Conservation (phyloP, 2,797 vertebrate genomes). For the Tachyglossus aculeatus region DNA sequence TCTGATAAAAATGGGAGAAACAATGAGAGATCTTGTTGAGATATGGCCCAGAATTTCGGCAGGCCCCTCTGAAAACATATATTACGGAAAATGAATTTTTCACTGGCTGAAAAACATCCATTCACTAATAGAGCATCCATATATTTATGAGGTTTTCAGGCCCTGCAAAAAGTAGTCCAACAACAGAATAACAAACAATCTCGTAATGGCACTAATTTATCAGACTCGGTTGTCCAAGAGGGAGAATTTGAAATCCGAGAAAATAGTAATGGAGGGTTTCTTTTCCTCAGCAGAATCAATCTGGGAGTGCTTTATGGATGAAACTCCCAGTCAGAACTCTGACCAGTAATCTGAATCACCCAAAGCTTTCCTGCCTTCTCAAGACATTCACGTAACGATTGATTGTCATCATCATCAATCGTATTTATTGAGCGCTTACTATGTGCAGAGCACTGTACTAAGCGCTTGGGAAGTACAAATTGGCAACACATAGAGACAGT, state of each 20-base stretch:
- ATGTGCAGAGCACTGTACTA: too few species aligned
- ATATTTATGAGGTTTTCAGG: slow-evolving; percentile 59
- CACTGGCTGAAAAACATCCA: slow-evolving; percentile 48
- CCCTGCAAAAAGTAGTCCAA: slow-evolving; percentile 56
- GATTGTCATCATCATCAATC: too few species aligned
- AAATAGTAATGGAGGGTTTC: background rate
- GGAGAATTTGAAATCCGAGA: background rate
- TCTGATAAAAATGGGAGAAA: slow-evolving; percentile 18
- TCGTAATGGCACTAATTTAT: slow-evolving; percentile 54
- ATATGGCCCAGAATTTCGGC: slow-evolving; percentile 35
- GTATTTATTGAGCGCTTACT: too few species aligned
- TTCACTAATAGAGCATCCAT: slow-evolving; percentile 30
- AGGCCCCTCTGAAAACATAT: slow-evolving; percentile 39
- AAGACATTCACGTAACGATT: too few species aligned
- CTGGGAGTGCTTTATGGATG: background rate
- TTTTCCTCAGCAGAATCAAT: background rate
- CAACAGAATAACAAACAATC: slow-evolving; percentile 57
- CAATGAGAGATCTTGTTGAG: slow-evolving; percentile 36
- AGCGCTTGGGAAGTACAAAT: too few species aligned
- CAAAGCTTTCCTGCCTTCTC: background rate
- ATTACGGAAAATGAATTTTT: slow-evolving; percentile 55
- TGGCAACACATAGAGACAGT: too few species aligned
- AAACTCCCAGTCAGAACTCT: background rate
- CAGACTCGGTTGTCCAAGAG: slow-evolving; percentile 40
- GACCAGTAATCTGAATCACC: background rate